Conservation (phyloP, 2,797 vertebrate genomes). For the Diplodus puntazzo region DNA sequence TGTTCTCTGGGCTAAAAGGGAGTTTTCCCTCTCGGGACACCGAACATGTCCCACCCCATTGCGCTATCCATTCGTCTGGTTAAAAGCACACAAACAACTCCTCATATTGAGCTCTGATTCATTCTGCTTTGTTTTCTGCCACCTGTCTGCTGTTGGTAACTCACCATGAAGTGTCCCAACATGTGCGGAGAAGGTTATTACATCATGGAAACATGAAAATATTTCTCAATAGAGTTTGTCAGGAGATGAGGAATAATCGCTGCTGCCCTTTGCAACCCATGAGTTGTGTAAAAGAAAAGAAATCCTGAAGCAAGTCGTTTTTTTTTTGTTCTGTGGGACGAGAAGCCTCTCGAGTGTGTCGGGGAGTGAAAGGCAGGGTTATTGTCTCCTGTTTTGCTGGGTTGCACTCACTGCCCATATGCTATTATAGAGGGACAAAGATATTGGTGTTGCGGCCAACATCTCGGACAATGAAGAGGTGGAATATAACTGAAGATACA, state of each 20-base stretch:
- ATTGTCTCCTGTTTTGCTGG: conserved; percentile 19
- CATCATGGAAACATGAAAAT: not conserved
- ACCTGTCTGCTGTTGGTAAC: too few relatives aligned
- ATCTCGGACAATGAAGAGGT: conserved; percentile 26
- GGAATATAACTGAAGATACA: conserved; percentile 5
- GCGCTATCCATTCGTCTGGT: not conserved
- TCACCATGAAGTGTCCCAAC: not conserved
- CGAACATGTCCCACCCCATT: not conserved
- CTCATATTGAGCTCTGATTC: not conserved
- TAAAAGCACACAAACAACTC: not conserved
- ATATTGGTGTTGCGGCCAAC: conserved; percentile 18
- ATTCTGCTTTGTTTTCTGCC: not conserved
- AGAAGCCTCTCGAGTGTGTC: not conserved
- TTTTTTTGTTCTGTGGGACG: conserved; percentile 10
- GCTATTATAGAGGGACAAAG: conserved; percentile 36
- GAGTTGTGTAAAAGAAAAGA: not conserved
- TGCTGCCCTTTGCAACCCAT: not conserved
- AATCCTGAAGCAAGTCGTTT: conserved; percentile 1
- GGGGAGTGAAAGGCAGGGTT: not conserved
- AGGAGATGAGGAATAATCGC: not conserved
- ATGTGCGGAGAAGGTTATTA: not conserved
- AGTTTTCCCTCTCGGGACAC: not conserved
- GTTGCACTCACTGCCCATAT: not conserved
- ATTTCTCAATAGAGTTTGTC: not conserved
- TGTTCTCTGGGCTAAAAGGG: not conserved